Evolutionary conservation across 2,113 vertebrate species (phyloP).

Genomic region (Echinops telfairi): DNA sequence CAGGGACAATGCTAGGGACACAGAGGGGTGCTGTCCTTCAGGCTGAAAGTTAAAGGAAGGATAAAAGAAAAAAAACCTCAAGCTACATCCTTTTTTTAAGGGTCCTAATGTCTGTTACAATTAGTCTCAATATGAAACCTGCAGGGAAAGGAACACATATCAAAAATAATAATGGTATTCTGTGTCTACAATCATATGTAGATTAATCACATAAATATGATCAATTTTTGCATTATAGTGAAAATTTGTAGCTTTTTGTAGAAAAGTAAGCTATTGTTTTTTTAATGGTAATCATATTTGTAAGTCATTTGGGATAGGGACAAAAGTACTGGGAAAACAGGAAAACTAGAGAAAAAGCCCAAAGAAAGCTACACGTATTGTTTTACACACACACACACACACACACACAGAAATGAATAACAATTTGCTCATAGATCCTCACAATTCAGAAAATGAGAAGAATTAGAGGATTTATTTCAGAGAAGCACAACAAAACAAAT

Average conservation of each 20-base stretch:
- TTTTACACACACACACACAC: background rate
- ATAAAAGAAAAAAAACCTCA: background rate
- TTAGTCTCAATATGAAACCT: background rate
- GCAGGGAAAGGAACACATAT: background rate
- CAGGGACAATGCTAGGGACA: background rate
- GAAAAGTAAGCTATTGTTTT: background rate
- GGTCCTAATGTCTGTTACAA: background rate
- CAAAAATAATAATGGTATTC: background rate
- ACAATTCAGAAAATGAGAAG: background rate
- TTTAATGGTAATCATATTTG: background rate
- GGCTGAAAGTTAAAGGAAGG: slow-evolving; percentile 15
- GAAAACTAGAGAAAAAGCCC: background rate
- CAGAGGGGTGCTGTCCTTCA: background rate
- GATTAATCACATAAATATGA: no score
- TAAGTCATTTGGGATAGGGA: background rate
- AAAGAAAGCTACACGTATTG: background rate
- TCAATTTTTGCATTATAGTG: no score
- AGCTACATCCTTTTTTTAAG: background rate
- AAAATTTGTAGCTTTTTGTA: background rate
- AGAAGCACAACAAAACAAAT: background rate
- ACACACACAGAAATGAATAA: background rate
- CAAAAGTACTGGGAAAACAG: background rate
- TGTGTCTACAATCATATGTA: background rate
- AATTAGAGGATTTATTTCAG: background rate
- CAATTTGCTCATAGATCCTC: background rate